Evolutionary conservation across 2,113 vertebrate species (phyloP).

Genomic region (Dendropsophus ebraccatus): DNA sequence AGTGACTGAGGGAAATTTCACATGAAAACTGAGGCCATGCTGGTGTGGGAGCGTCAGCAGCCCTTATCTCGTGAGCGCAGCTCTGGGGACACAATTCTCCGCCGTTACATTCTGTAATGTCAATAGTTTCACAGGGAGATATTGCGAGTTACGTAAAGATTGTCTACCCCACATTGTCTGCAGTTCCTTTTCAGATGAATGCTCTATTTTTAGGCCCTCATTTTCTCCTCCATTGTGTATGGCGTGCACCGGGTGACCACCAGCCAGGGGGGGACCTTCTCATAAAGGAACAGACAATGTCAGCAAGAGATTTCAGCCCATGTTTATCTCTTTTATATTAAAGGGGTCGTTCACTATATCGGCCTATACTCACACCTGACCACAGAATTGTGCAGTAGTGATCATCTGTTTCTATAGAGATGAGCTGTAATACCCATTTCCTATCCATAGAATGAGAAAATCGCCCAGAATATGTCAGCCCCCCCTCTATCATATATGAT

Average conservation of each 20-base stretch:
- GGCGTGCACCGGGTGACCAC: background rate
- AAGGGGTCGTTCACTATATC: too few relatives aligned
- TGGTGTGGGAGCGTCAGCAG: conserved; percentile 10
- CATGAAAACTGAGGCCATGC: background rate
- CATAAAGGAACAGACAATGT: background rate
- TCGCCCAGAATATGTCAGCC: too few relatives aligned
- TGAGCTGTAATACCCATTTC: too few relatives aligned
- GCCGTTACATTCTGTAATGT: conserved; percentile 20
- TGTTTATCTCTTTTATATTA: background rate
- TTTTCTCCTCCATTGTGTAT: conserved; percentile 40
- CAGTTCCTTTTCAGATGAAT: conserved; percentile 42
- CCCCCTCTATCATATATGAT: too few relatives aligned
- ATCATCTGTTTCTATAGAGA: too few relatives aligned
- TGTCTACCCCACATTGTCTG: conserved; percentile 36
- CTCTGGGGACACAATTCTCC: conserved; percentile 37
- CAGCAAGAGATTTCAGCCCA: background rate
- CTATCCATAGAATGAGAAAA: too few relatives aligned
- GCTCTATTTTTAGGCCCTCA: conserved; percentile 38
- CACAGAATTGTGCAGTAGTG: too few relatives aligned
- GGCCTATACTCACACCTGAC: too few relatives aligned
- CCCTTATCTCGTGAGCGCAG: conserved; percentile 46
- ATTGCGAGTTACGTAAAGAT: conserved; percentile 18
- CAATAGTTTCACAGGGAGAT: conserved; percentile 37
- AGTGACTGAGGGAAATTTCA: background rate
- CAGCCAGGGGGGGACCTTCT: background rate